Evolutionary conservation across 2,888 invertebrate species (phyloP).

Genomic region (Epinotia ramella): DNA sequence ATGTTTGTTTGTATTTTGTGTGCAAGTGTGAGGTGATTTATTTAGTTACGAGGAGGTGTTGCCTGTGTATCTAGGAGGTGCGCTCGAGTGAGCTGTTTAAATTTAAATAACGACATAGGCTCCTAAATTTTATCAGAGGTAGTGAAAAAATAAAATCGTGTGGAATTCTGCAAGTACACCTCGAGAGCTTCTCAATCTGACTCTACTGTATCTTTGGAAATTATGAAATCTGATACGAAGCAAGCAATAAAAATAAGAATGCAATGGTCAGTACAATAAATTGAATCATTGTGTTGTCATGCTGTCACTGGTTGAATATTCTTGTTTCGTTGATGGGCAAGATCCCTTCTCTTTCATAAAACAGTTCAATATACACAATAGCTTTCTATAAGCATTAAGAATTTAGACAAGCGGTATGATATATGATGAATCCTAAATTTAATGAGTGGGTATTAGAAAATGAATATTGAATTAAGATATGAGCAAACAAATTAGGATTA

Average conservation of each 20-base stretch:
- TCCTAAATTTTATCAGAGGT: too few species aligned
- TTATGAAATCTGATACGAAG: neutral
- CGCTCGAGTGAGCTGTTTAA: too few species aligned
- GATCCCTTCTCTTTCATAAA: neutral
- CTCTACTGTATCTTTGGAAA: neutral
- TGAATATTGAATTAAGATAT: slow-evolving; percentile 32
- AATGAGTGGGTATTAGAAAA: slow-evolving; percentile 19
- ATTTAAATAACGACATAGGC: too few species aligned
- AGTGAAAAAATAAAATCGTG: neutral
- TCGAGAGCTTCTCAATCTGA: neutral
- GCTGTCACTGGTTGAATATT: neutral
- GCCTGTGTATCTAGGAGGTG: too few species aligned
- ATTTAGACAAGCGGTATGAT: neutral
- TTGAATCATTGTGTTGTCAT: neutral
- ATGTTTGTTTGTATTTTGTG: too few species aligned
- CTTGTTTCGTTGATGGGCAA: neutral
- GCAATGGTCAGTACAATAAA: neutral
- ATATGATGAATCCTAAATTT: slow-evolving; percentile 4
- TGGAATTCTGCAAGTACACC: neutral
- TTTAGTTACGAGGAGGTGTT: too few species aligned
- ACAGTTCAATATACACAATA: neutral
- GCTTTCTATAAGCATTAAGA: neutral
- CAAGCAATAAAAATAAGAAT: neutral
- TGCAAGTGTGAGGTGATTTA: too few species aligned
- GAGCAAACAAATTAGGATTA: slow-evolving; percentile 35